Evolutionary conservation across 2,113 vertebrate species (phyloP).

Genomic region (Capreolus pygargus): DNA sequence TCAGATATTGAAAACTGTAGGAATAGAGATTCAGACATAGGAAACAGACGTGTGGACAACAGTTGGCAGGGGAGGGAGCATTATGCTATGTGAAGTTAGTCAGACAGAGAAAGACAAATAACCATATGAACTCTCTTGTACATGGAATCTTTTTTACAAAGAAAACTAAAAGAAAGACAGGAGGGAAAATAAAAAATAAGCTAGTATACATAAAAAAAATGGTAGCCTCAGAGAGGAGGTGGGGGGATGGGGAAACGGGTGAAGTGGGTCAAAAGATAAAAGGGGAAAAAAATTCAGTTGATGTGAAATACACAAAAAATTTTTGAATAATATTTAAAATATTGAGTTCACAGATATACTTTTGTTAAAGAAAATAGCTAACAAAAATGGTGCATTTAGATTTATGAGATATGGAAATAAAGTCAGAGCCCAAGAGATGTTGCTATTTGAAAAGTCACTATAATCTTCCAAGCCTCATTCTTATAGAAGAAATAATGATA

Average conservation of each 20-base stretch:
- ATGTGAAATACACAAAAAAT: background rate
- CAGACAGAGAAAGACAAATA: background rate
- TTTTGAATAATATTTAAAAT: background rate
- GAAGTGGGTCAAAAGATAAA: background rate
- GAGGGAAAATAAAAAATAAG: background rate
- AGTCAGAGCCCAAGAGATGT: background rate
- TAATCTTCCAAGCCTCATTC: background rate
- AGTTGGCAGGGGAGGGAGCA: fast-evolving
- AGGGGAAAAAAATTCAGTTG: background rate
- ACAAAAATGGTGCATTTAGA: background rate
- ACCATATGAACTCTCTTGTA: background rate
- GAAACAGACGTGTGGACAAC: background rate
- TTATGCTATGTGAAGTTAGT: background rate
- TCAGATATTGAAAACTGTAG: background rate
- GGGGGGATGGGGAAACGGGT: background rate
- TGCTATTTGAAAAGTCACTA: background rate
- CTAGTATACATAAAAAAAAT: background rate
- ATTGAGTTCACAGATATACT: background rate
- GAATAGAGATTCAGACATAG: background rate
- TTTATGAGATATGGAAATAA: background rate
- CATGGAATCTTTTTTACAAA: background rate
- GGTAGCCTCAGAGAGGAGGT: background rate
- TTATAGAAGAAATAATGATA: background rate
- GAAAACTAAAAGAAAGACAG: background rate
- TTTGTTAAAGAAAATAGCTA: background rate